phyloP scores from a whole-genome alignment of 2,888 invertebrate genomes.

The Rhingia rostrata region DNA sequence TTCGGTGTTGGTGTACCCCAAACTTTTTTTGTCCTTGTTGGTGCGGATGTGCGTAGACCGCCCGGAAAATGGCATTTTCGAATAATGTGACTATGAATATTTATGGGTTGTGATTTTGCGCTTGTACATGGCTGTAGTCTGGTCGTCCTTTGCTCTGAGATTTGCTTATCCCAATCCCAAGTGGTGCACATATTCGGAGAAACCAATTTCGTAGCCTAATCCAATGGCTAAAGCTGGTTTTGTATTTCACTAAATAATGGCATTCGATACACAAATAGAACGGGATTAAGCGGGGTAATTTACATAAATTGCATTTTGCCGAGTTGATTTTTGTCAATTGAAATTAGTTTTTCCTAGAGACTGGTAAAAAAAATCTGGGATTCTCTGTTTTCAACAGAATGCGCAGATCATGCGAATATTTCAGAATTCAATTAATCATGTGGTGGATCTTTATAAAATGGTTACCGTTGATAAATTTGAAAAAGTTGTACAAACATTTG shows the following conservation, averaged over 20 bases:
- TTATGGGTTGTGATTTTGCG: conserved; percentile 74
- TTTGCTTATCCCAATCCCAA: conserved; percentile 72
- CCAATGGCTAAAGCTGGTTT: conserved; percentile 64
- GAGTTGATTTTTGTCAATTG: conserved; percentile 38
- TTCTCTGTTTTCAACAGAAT: too few species aligned
- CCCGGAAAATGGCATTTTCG: conserved; percentile 72
- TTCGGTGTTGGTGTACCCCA: neutral
- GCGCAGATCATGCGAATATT: too few species aligned
- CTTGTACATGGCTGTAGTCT: conserved; percentile 18
- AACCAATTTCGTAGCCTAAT: conserved; percentile 71
- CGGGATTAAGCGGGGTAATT: conserved; percentile 65
- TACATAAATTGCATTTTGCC: conserved; percentile 62
- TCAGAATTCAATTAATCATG: too few species aligned
- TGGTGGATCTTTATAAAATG: too few species aligned
- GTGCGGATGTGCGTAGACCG: conserved; percentile 15
- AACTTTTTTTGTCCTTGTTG: too few species aligned
- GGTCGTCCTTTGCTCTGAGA: conserved; percentile 51
- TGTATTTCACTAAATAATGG: conserved; percentile 67
- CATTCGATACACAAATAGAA: conserved; percentile 57
- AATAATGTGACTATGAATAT: conserved; percentile 74
- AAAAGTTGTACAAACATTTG: too few species aligned
- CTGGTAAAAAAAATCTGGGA: too few species aligned
- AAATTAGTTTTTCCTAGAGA: neutral
- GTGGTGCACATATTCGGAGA: conserved; percentile 57
- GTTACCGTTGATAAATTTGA: too few species aligned